These are phyloP conservation scores for Chloebia gouldiae DNA, from an alignment of 2,113 vertebrate genomes.

Conservation along the genomic window DNA sequence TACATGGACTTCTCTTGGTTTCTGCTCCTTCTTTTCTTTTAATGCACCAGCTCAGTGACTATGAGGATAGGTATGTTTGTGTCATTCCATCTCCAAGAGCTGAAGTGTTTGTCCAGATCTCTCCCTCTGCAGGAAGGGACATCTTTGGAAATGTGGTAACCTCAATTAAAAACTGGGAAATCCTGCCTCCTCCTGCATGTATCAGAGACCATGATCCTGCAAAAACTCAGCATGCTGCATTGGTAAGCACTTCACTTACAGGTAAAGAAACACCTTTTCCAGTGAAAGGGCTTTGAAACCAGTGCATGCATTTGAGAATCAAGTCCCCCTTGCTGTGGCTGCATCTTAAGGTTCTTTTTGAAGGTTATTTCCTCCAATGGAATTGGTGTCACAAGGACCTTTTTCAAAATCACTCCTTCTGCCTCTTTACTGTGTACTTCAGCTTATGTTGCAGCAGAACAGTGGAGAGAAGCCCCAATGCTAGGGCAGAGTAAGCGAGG, in stretches of 20 bases:
- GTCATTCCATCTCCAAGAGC: not conserved
- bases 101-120: conserved; percentile 32
- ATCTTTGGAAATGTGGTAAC: not conserved
- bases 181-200: not conserved
- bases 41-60: not conserved
- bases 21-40: not conserved
- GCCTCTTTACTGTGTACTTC: not conserved
- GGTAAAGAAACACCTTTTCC: not conserved
- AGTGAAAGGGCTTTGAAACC: not conserved
- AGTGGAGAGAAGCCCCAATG: not conserved
- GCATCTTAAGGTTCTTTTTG: not conserved
- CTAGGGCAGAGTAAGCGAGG: not conserved
- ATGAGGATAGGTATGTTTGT: not conserved
- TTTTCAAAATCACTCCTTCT: not conserved
- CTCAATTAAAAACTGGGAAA: not conserved
- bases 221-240: not conserved
- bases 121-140: not conserved
- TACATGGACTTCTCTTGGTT: not conserved
- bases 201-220: not conserved
- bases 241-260: not conserved
- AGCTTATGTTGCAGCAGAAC: not conserved
- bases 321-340: not conserved
- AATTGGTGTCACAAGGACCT: not conserved
- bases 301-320: not conserved
- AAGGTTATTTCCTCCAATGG: not conserved